phyloP scores from a whole-genome alignment of 2,888 invertebrate species.

The Eupithecia dodoneata region DNA sequence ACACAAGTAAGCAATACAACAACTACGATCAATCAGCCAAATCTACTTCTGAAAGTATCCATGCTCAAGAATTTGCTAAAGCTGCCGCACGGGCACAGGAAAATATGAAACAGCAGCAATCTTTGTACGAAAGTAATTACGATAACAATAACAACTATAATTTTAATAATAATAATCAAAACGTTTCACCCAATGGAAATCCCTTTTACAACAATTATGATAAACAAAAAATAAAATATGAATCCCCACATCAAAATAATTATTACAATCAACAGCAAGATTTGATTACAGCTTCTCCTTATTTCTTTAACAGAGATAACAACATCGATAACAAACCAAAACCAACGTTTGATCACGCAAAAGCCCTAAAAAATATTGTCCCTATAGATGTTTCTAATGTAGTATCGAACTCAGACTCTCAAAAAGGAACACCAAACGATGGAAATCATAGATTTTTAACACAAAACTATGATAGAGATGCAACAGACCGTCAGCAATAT shows the following conservation, averaged over 20 bases:
- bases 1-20: constrained; percentile 63
- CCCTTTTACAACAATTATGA: constrained; percentile 59
- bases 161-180: constrained; percentile 36
- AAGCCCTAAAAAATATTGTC: constrained; percentile 78
- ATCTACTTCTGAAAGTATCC: constrained; percentile 63
- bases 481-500: constrained; percentile 65
- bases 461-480: constrained; percentile 64
- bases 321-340: constrained; percentile 63
- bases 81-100: constrained; percentile 77
- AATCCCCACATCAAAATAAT: constrained; percentile 53
- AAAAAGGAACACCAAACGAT: constrained; percentile 52
- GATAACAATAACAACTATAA: constrained; percentile 42
- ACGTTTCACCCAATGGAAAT: constrained; percentile 41
- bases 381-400: constrained; percentile 79
- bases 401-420: constrained; percentile 64
- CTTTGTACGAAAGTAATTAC: constrained; percentile 56
- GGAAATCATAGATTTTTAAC: constrained; percentile 59
- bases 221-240: constrained; percentile 63
- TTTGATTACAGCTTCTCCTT: constrained; percentile 69
- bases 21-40: constrained; percentile 68
- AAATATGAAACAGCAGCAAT: constrained; percentile 67
- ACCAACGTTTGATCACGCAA: constrained; percentile 77
- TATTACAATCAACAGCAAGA: constrained; percentile 62
- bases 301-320: constrained; percentile 62
- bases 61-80: constrained; percentile 75